Evolutionary conservation across 2,113 vertebrate species (phyloP), one percentile per base, ranked within the genome.

Genomic region (Percina caprodes): DNA sequence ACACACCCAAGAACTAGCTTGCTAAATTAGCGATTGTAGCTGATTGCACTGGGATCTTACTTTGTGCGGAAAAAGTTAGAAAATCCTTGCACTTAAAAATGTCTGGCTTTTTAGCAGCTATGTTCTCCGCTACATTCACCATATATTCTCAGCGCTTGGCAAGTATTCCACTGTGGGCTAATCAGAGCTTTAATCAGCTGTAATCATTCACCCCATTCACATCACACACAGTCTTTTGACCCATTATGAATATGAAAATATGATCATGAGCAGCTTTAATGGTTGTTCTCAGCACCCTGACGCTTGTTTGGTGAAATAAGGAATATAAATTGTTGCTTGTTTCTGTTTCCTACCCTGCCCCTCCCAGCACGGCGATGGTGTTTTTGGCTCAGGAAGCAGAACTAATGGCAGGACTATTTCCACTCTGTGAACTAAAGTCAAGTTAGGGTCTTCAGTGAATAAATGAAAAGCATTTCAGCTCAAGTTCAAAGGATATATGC

Each of bases 341-440:
- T 48, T 52, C 9, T 10, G 46, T 33, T 39, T 23, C 60, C 56
- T 54, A 11, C 26, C 5, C 11, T 26, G 4, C 48, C 24, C 26
- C 46, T 62, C 52, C 24, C 33, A 2, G 21, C 0, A 0, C 26
- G 4, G 6, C 0, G 1, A 14, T 24, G 16, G 39, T 7, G 6
- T 75, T 72, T 42, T 68, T 84, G 77, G 73, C 65, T 73, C 79
- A 33, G 51, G 56, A 59, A 69, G 71, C 61, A 61, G 77, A 91
- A 62, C 73, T 61, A 82, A 84, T 73, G 79, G 66, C 51, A 59
- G 49, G 8, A 70, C 67, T 67, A 62, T 83, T 87, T 81, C 71
- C 80, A 66, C 42, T 35, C 59, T 51, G 45, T 59, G 60, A 70
- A 23, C 67, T 65, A 0, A 52, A 75, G 54, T 77, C 33, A 58